Evolutionary conservation across 2,797 vertebrate species (phyloP), one percentile per base, ranked within the genome.

Genomic region (Oreochromis mossambicus): DNA sequence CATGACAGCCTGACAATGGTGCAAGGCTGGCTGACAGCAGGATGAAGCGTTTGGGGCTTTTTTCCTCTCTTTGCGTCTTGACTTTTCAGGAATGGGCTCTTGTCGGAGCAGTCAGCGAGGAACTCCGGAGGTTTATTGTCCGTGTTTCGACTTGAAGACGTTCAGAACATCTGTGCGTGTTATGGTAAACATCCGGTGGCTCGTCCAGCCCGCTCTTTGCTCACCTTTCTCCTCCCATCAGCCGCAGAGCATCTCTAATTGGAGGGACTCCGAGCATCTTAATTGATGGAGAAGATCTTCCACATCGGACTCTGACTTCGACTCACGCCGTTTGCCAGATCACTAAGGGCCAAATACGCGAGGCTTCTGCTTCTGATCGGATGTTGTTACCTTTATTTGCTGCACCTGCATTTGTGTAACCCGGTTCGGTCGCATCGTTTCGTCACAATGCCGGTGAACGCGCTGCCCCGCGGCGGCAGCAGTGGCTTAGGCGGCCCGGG

Each of bases 381-480:
- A 91, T 87, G 88, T 73, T 50, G 68, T 84, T 89, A 87, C 80
- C 77, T 68, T 80, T 55, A 15, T 55, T 36, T 4, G 48, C 41
- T 9, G 13, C 77, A 76, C 81, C 79, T 83, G 70, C 43, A 5
- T 83, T 26, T 10, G 58, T 87, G 29, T 58, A 52, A 51, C 21
- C 19, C 56, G 21, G 51, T 32, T 15, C 34, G 13, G 38, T 85
- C 86, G 66, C 68, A 56, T 78, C 87, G 46, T 76, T 52, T 78
- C 77, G 78, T 68, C 85, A 95, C 85, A 84, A 98, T 98, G 97
- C 97, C 97, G 77, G 95, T 95, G 88, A 94, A 93, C 89, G 96
- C 97, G 83, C 90, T 97, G 95, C 96, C 96, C 84, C 94, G 95
- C 79, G 95, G 95, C 78, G 87, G 87, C 82, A 75, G 84, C 90